Percentiles rank a stretch among this genome's conserved stretches.
Conservation (phyloP, 1,140 invertebrate species). For the Scaptomyza hsui region DNA sequence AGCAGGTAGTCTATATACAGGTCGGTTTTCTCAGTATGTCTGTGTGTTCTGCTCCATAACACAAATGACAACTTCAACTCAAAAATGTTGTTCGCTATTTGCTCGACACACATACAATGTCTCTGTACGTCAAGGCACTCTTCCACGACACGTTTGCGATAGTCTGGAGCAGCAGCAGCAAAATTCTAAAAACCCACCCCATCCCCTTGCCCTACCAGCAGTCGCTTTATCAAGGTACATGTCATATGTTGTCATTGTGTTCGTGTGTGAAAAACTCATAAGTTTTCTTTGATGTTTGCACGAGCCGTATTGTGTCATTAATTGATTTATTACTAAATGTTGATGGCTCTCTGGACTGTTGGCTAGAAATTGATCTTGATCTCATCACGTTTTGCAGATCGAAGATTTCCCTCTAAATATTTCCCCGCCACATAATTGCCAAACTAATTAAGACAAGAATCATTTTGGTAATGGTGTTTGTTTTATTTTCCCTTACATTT, state of each 20-base stretch:
- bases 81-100: conserved; percentile 58
- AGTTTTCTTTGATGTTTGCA: conserved; percentile 77
- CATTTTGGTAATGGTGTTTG: conserved; percentile 66
- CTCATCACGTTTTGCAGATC: not conserved
- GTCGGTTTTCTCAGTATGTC: conserved; percentile 3
- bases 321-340: conserved; percentile 72
- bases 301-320: conserved; percentile 56
- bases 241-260: conserved; percentile 37
- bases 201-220: not conserved
- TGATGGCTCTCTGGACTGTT: conserved; percentile 3
- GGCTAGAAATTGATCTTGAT: conserved; percentile 16
- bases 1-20: conserved; percentile 36
- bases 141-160: conserved; percentile 42
- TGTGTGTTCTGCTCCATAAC: conserved; percentile 25
- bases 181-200: not conserved
- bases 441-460: conserved; percentile 44
- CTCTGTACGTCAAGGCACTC: conserved; percentile 14
- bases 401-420: conserved; percentile 5
- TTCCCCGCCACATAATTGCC: conserved; percentile 43
- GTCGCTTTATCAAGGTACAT: conserved; percentile 55
- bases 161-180: conserved; percentile 5
- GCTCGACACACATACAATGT: conserved; percentile 34
- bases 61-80: conserved; percentile 54
- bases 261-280: conserved; percentile 54
- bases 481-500: not conserved